Conservation (phyloP, 2,113 vertebrate genomes). For the Engraulis encrasicolus region DNA sequence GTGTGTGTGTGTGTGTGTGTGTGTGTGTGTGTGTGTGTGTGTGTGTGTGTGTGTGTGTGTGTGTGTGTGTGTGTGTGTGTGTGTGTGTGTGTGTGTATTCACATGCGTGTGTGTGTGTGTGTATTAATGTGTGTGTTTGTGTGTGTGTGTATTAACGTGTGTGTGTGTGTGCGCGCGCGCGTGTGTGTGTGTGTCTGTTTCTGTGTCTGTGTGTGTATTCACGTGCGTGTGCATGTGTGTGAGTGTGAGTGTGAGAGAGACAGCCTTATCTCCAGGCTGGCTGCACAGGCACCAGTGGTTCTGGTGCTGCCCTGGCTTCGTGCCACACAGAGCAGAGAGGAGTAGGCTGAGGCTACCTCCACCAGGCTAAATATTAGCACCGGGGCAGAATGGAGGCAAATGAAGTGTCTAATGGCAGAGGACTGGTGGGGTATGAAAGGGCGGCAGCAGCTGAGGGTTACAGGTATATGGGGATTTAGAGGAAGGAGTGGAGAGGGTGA, state of each 20-base stretch:
- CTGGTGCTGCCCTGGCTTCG: constrained; percentile 18
- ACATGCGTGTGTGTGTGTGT: neutral
- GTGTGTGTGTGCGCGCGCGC: too few species aligned
- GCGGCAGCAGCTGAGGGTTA: neutral
- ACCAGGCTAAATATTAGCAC: constrained; percentile 41
- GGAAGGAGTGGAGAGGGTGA: neutral
- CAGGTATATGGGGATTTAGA: constrained; percentile 21
- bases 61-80: neutral
- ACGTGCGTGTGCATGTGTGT: neutral
- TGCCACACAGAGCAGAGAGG: constrained; percentile 8
- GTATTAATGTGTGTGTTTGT: too few species aligned
- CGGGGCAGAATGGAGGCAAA: constrained; percentile 40
- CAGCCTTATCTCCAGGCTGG: constrained; percentile 35
- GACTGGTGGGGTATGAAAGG: constrained; percentile 19
- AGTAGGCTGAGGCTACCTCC: constrained; percentile 4
- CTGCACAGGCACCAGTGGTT: neutral
- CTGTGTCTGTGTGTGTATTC: neutral
- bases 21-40: too few species aligned
- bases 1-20: neutral
- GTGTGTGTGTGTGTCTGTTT: neutral
- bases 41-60: too few species aligned
- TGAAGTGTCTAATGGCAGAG: constrained; percentile 44
- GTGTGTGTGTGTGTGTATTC: neutral
- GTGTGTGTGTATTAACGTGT: too few species aligned
- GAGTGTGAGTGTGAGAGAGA: neutral